These are phyloP conservation scores for Hirtodrosophila cameraria DNA, from an alignment of 2,888 invertebrate species.

Conservation along the genomic window DNA sequence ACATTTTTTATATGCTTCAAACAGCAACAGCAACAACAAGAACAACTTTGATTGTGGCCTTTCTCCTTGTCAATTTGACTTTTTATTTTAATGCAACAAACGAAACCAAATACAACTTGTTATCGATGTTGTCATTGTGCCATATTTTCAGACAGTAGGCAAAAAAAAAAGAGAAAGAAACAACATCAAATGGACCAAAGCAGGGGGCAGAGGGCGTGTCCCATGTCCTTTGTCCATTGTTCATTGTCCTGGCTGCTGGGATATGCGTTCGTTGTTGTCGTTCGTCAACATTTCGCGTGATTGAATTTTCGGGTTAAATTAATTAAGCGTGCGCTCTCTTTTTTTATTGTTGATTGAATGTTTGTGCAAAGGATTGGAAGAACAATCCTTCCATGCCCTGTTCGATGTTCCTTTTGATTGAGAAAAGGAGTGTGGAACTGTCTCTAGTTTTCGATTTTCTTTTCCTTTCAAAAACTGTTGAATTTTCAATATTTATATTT, in stretches of 20 bases:
- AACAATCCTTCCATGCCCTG: background rate
- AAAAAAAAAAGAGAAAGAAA: too few relatives aligned
- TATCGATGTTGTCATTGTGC: slow-evolving; percentile 70
- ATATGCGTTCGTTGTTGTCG: slow-evolving; percentile 37
- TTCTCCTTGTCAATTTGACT: slow-evolving; percentile 62
- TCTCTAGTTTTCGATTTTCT: too few relatives aligned
- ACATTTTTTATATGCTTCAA: slow-evolving; percentile 34
- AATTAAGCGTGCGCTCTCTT: slow-evolving; percentile 76
- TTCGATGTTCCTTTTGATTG: too few relatives aligned
- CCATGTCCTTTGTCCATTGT: slow-evolving; percentile 16
- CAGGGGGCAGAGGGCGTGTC: background rate
- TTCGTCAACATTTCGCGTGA: slow-evolving; percentile 69
- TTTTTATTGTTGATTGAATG: slow-evolving; percentile 72
- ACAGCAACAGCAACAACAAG: slow-evolving; percentile 26
- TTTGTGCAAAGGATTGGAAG: slow-evolving; percentile 25
- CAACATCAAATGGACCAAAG: slow-evolving; percentile 11
- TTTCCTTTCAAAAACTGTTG: too few relatives aligned
- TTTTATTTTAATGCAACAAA: slow-evolving; percentile 66
- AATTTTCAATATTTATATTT: too few relatives aligned
- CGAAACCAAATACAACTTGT: slow-evolving; percentile 74
- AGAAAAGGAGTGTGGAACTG: too few relatives aligned
- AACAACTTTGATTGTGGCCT: slow-evolving; percentile 61
- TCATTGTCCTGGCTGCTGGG: slow-evolving; percentile 20
- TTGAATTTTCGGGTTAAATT: slow-evolving; percentile 77
- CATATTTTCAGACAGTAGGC: slow-evolving; percentile 44